A percentile compares a stretch with the other conserved stretches of the same genome.
Evolutionary conservation across 2,888 invertebrate genomes (phyloP).

Genomic region (Microplitis manilae): DNA sequence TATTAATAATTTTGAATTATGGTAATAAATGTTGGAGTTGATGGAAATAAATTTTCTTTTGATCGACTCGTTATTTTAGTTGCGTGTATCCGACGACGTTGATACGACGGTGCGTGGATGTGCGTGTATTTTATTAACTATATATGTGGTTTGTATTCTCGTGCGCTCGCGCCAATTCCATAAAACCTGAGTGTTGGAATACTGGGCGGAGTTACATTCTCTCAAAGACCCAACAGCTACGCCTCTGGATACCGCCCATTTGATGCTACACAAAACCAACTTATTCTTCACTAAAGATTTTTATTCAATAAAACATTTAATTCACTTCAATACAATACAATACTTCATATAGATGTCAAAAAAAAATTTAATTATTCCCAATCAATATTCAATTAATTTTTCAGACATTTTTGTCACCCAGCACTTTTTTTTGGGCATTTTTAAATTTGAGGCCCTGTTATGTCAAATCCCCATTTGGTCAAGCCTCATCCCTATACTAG

Average conservation of each 20-base stretch:
- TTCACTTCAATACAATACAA: background rate
- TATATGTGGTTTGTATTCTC: background rate
- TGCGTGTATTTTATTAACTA: background rate
- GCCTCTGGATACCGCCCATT: conserved; percentile 51
- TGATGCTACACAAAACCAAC: conserved; percentile 42
- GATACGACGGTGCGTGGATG: background rate
- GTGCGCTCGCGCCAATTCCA: conserved; percentile 14
- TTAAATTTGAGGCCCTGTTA: background rate
- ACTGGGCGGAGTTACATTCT: conserved; percentile 56
- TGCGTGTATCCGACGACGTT: background rate
- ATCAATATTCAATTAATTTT: background rate
- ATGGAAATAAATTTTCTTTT: background rate
- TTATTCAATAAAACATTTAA: conserved; percentile 12
- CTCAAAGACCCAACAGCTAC: conserved; percentile 50
- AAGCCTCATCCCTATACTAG: too few relatives aligned
- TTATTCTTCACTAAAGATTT: conserved; percentile 44
- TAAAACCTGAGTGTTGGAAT: conserved; percentile 38
- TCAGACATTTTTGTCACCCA: background rate
- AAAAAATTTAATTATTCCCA: conserved; percentile 1
- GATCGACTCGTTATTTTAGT: background rate
- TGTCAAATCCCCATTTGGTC: too few relatives aligned
- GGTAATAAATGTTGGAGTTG: background rate
- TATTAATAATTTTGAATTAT: too few relatives aligned
- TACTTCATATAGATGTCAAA: conserved; percentile 7
- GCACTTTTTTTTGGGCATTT: conserved; percentile 5